phyloP scores from a whole-genome alignment of 2,888 invertebrate species.

The Eumacrocentrus americanus region DNA sequence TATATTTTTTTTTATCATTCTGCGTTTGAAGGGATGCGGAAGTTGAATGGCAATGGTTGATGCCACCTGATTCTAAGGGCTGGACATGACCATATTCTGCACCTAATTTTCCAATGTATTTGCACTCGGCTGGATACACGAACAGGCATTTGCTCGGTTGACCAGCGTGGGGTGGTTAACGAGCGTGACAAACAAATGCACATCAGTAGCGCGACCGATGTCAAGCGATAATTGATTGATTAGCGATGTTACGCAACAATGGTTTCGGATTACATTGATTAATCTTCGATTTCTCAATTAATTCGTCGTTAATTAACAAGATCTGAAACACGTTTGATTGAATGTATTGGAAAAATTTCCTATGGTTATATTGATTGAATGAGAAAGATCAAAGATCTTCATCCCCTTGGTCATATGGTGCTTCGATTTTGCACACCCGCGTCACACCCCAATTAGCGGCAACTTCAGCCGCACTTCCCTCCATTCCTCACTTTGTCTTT shows the following conservation, averaged over 20 bases:
- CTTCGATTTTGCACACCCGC: slow-evolving; percentile 44
- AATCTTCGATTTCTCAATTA: too few relatives aligned
- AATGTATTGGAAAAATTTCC: too few relatives aligned
- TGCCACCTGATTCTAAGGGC: slow-evolving; percentile 17
- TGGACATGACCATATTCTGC: slow-evolving; percentile 11
- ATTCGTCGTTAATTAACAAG: background rate
- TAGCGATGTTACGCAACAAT: slow-evolving; percentile 35
- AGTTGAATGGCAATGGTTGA: too few relatives aligned
- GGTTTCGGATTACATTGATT: slow-evolving; percentile 4
- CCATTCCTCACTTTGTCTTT: slow-evolving; percentile 31
- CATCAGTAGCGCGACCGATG: slow-evolving; percentile 43
- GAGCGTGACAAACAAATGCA: slow-evolving; percentile 54
- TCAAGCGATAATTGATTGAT: slow-evolving; percentile 55
- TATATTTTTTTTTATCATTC: too few relatives aligned
- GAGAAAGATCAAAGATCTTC: background rate
- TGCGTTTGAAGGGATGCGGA: too few relatives aligned
- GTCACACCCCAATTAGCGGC: slow-evolving; percentile 33
- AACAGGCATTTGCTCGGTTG: slow-evolving; percentile 45
- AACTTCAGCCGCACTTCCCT: slow-evolving; percentile 13
- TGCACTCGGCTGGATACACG: slow-evolving; percentile 33
- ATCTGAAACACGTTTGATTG: background rate
- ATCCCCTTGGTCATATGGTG: too few relatives aligned
- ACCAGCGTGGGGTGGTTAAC: slow-evolving; percentile 46
- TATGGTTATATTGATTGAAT: too few relatives aligned
- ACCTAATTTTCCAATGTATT: slow-evolving; percentile 37